phyloP scores from a whole-genome alignment of 2,797 vertebrate genomes.

The Masticophis lateralis region DNA sequence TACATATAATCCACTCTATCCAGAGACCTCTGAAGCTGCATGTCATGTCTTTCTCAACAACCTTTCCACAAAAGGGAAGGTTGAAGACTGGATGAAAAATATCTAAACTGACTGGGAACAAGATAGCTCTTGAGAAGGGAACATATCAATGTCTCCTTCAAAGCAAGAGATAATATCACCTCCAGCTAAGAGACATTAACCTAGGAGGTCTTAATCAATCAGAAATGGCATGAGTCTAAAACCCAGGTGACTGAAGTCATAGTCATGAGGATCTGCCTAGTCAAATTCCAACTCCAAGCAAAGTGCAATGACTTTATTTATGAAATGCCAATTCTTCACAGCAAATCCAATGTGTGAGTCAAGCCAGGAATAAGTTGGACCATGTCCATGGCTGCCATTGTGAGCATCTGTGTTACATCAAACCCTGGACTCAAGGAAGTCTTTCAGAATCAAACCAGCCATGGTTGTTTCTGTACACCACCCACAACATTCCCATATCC shows the following conservation, averaged over 20 bases:
- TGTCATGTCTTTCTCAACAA: not conserved
- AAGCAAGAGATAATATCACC: not conserved
- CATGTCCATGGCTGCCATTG: not conserved
- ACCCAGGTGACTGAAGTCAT: not conserved
- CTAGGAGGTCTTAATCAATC: not conserved
- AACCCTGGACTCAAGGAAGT: not conserved
- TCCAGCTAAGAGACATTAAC: not conserved
- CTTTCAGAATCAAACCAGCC: not conserved
- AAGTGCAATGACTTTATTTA: not conserved
- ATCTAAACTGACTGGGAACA: not conserved
- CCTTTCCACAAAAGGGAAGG: not conserved
- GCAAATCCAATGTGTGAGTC: not conserved
- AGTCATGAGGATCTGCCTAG: not conserved
- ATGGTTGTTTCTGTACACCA: not conserved
- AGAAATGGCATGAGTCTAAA: not conserved
- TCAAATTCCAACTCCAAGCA: not conserved
- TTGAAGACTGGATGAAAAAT: not conserved
- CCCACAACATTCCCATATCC: not conserved
- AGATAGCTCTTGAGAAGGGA: not conserved
- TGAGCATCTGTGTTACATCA: not conserved
- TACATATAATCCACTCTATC: not conserved
- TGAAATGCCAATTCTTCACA: not conserved
- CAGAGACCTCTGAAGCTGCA: not conserved
- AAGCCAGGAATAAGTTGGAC: not conserved
- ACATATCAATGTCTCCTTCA: not conserved